A percentile compares a stretch with the other conserved stretches of the same genome.
These are phyloP conservation scores for Bombus sibiricus DNA, from an alignment of 1,140 invertebrate genomes.

Conservation along the genomic window DNA sequence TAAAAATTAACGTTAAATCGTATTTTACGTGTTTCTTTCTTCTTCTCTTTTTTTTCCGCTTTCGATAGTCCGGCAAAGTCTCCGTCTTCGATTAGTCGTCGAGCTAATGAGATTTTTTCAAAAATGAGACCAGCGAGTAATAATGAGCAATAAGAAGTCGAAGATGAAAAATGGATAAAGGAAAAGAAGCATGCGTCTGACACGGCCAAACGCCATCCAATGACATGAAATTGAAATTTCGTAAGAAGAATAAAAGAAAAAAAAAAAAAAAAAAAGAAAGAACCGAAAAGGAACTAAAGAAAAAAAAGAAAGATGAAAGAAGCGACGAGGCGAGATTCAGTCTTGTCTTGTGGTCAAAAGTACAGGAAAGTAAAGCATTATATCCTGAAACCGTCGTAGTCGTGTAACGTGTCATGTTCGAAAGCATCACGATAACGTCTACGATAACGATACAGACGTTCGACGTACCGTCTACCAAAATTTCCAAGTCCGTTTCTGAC, in stretches of 20 bases:
- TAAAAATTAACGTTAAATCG: neutral
- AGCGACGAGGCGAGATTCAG: neutral
- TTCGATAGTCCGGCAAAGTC: neutral
- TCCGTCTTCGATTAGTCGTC: neutral
- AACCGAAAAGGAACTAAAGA: too few relatives aligned
- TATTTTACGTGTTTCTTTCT: neutral
- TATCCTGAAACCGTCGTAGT: neutral
- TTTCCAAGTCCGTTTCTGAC: conserved; percentile 63
- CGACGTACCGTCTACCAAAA: conserved; percentile 61
- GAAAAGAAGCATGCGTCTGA: neutral
- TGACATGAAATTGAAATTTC: too few relatives aligned
- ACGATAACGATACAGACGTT: neutral
- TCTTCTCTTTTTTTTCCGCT: neutral
- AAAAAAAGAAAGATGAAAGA: neutral
- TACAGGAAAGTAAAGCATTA: neutral
- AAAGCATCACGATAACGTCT: neutral
- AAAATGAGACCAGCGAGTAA: neutral
- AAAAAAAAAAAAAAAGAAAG: too few relatives aligned
- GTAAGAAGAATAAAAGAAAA: neutral
- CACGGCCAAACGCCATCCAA: too few relatives aligned
- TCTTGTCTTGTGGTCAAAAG: neutral
- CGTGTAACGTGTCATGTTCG: neutral
- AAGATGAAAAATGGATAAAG: conserved; percentile 18
- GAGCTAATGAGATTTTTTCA: neutral
- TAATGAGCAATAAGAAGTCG: neutral